Percentiles rank a stretch among this genome's conserved stretches.
phyloP scores from a whole-genome alignment of 2,113 vertebrate genomes.

The Paraplagusia blochii region DNA sequence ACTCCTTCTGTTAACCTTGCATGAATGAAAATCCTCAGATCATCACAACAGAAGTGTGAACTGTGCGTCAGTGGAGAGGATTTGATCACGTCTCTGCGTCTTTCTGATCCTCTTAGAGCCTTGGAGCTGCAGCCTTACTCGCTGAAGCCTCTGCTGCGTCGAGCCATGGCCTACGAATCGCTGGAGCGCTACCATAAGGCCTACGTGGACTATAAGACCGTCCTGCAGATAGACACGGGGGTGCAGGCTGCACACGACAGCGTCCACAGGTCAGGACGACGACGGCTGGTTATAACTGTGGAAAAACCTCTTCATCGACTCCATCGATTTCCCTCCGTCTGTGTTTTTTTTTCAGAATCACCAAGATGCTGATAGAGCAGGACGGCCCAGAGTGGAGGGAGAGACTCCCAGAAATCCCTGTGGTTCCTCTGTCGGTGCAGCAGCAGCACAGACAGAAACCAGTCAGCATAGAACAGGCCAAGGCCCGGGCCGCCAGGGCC shows the following conservation, averaged over 20 bases:
- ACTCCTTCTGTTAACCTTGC: slow-evolving; percentile 8
- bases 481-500: slow-evolving; percentile 65
- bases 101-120: slow-evolving; percentile 78
- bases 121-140: slow-evolving; percentile 90
- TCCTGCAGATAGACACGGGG: slow-evolving; percentile 87
- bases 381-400: slow-evolving; percentile 89
- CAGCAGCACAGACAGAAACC: slow-evolving; percentile 74
- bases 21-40: slow-evolving; percentile 26
- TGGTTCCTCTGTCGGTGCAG: slow-evolving; percentile 82
- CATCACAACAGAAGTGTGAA: not conserved
- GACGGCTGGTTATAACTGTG: not conserved
- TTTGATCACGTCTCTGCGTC: slow-evolving; percentile 39
- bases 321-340: not conserved
- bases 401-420: slow-evolving; percentile 85
- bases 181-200: slow-evolving; percentile 89
- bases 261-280: slow-evolving; percentile 87
- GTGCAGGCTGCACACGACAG: slow-evolving; percentile 88
- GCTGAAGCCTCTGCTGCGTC: slow-evolving; percentile 89
- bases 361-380: slow-evolving; percentile 86
- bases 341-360: slow-evolving; percentile 79
- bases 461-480: slow-evolving; percentile 55
- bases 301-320: not conserved
- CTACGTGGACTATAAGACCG: slow-evolving; percentile 92
- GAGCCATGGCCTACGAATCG: slow-evolving; percentile 88
- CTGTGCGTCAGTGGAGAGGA: slow-evolving; percentile 4